A percentile compares a stretch with the other conserved stretches of the same genome.
Conservation (phyloP, 2,113 vertebrate species). For the Xerus inauris region DNA sequence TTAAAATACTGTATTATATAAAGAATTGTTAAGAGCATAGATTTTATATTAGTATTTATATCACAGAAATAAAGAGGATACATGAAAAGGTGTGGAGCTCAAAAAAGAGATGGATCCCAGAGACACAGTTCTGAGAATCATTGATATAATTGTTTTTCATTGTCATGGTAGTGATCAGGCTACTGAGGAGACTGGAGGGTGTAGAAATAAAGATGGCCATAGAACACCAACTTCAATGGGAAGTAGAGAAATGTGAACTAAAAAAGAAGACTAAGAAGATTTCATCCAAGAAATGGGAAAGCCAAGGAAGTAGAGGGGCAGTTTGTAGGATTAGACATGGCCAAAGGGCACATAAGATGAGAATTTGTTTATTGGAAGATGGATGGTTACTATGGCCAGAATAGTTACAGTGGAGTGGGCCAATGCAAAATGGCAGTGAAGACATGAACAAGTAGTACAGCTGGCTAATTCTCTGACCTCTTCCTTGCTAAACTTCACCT, state of each 20-base stretch:
- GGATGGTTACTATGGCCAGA: neutral
- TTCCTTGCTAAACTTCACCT: neutral
- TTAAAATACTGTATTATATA: no score
- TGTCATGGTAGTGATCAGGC: neutral
- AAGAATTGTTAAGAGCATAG: no score
- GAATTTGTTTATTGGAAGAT: neutral
- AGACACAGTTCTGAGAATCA: neutral
- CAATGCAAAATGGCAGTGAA: neutral
- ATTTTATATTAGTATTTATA: no score
- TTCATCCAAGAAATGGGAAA: neutral
- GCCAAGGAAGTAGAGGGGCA: neutral
- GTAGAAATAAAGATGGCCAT: neutral
- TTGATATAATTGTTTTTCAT: neutral
- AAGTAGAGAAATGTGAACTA: constrained; percentile 22
- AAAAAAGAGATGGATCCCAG: neutral
- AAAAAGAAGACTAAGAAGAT: neutral
- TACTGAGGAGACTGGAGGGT: neutral
- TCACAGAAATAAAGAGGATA: neutral
- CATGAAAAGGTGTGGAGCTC: neutral
- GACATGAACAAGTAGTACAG: neutral
- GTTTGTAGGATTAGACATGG: neutral
- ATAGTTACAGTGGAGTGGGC: neutral
- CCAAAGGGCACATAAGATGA: neutral
- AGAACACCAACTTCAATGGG: neutral
- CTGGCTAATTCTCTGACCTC: neutral